These are phyloP conservation scores for Spialia ferax DNA, from an alignment of 2,888 invertebrate species.

Conservation along the genomic window DNA sequence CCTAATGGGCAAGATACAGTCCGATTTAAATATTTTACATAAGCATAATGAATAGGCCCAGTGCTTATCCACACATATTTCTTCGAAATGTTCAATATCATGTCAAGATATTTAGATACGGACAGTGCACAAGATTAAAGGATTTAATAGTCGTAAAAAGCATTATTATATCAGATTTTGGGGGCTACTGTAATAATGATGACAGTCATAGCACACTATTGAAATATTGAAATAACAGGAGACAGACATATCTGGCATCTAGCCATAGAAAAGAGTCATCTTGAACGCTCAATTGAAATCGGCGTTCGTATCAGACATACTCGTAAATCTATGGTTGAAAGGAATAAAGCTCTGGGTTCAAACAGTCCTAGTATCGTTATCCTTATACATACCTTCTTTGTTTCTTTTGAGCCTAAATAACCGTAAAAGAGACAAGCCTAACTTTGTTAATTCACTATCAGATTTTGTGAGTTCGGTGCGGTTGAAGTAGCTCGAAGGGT, in stretches of 20 bases:
- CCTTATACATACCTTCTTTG: not conserved
- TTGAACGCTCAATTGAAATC: constrained; percentile 61
- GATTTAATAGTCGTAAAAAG: not conserved
- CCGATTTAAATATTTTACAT: constrained; percentile 1
- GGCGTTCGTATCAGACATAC: constrained; percentile 65
- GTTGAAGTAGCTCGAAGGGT: not conserved
- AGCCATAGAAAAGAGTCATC: constrained; percentile 37
- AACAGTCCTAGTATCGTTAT: constrained; percentile 2
- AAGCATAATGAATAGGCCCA: not conserved
- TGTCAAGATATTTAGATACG: constrained; percentile 6
- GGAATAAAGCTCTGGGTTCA: not conserved
- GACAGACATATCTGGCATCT: constrained; percentile 22
- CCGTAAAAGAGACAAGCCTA: too few species aligned
- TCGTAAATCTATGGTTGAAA: constrained; percentile 58
- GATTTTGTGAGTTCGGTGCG: not conserved
- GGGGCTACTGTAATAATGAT: not conserved
- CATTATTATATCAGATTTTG: constrained; percentile 13
- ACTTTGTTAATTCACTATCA: not conserved
- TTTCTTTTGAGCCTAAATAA: not conserved
- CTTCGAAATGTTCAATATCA: constrained; percentile 7
- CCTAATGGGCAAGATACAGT: too few species aligned
- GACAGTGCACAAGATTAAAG: not conserved
- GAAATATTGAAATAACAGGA: constrained; percentile 23
- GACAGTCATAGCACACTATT: constrained; percentile 8
- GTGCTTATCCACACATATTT: constrained; percentile 1